Evolutionary conservation across 2,797 vertebrate genomes (phyloP), one percentile per base, ranked within the genome.

Genomic region (Lemur catta): DNA sequence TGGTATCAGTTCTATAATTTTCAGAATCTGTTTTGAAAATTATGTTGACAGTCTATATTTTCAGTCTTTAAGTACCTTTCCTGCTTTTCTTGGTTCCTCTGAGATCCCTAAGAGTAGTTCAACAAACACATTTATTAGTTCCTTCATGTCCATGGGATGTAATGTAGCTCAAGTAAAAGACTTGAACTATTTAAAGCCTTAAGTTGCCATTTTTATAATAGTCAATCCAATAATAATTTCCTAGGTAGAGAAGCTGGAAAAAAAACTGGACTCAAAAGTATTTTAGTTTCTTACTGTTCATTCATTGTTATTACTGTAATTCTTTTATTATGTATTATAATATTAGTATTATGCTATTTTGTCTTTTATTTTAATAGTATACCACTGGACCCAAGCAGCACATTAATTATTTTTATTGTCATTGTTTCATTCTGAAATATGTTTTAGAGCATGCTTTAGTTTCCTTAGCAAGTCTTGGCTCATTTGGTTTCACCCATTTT

Each of bases 1-100:
- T 85, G 22, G 14, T 74, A 65, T 13, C 7, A 85, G 28, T 7
- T 52, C 50, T 84, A 1, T 89, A 57, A 43, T 92, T 85, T 72
- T 95, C 63, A 72, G 71, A 93, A 75, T 65, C 30, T 57, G 0
- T 69, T 96, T 94, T n/a, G 48, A 95, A 85, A 95, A 35, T 81
- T 93, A 71, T 38, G 15, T 74, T 85, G 55, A 14, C 24, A n/a
- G 52, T n/a, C 24, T 3, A 38, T 35, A 6, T 75, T 89, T 94
- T 88, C n/a, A 86, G 0, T 75, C 20, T 75, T 84, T 67, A 65
- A 67, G 7, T 86, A 20, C 14, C 74, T 82, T 94, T 82, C 35
- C 15, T 65, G 8, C 69, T 59, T 95, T 85, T 59, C 46, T 24
- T 72, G 28, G 71, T 76, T 94, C 86, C 71, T 81, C 46, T 38